These are phyloP conservation scores for Thripadectes ignobilis DNA, from an alignment of 2,797 vertebrate genomes.

Conservation along the genomic window DNA sequence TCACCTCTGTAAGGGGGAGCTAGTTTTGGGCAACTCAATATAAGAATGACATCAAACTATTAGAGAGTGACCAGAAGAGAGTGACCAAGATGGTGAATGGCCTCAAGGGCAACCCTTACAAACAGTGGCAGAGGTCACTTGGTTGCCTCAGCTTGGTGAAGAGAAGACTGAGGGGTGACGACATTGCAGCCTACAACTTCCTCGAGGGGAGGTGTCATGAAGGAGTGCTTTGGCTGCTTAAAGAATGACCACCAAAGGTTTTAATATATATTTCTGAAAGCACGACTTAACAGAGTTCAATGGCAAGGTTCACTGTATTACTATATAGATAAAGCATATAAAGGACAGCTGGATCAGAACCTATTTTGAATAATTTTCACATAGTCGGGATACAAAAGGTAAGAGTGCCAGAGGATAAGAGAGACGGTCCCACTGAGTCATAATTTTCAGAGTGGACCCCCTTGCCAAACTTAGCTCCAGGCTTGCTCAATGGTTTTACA, in stretches of 20 bases:
- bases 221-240: not conserved
- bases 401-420: not conserved
- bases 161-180: not conserved
- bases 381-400: not conserved
- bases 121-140: not conserved
- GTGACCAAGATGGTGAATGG: not conserved
- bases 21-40: not conserved
- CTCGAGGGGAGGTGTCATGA: not conserved
- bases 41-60: not conserved
- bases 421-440: not conserved
- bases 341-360: not conserved
- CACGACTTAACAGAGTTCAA: rapidly evolving
- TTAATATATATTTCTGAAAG: not conserved
- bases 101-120: not conserved
- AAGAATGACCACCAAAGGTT: not conserved
- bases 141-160: not conserved
- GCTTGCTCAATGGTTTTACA: not conserved
- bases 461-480: not conserved
- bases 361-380: not conserved
- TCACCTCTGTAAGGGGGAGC: not conserved
- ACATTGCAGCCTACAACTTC: not conserved
- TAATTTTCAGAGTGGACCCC: not conserved
- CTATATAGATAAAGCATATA: not conserved
- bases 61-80: not conserved
- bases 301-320: not conserved